Evolutionary conservation across 2,797 vertebrate species (phyloP), one percentile per base, ranked within the genome.

Genomic region (Gastrophryne carolinensis): DNA sequence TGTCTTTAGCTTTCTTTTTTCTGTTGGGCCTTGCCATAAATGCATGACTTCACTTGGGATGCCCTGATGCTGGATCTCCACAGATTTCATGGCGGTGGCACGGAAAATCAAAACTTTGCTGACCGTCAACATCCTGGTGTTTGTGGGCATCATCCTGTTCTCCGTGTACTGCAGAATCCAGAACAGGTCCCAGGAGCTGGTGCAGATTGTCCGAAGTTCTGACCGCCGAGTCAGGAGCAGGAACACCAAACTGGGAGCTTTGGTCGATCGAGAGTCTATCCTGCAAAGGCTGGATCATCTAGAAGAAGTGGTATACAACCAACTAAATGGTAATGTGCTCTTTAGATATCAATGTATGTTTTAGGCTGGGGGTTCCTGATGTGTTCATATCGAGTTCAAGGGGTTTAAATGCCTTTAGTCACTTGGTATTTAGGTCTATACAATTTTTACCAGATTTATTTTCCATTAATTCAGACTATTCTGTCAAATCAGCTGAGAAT

Each of bases 101-200:
- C 93, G 97, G 87, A 98, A 93, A 90, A 96, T 98, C 88, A 96
- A 95, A 94, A 98, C 96, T 95, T 93, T 98, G 93, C 94, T 98
- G 93, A 98, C 96, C 81, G 95, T 98, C 82, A 99, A 98, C 92
- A 97, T 98, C 80, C 83, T 98, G 79, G 96, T 97, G 82, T 98
- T 98, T 62, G 94, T 98, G 84, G 97, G 95, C 58, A 96, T 99
- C 86, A 93, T 98, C 83, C 88, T 98, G 81, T 99, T 98, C 89
- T 98, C 97, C 29, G 96, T 94, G 26, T 98, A 98, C 93, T 99
- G 97, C 92, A 92, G 97, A 89, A 94, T 98, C 84, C 95, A 96
- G 86, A 95, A 94, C 87, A 94, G 95, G 64, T 94, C 96, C 15
- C 94, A 94, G 79, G 95, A 95, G 87, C 90, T 96, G 80, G 91